Evolutionary conservation across 2,888 invertebrate species (phyloP).

Genomic region (Ethmia dodecea): DNA sequence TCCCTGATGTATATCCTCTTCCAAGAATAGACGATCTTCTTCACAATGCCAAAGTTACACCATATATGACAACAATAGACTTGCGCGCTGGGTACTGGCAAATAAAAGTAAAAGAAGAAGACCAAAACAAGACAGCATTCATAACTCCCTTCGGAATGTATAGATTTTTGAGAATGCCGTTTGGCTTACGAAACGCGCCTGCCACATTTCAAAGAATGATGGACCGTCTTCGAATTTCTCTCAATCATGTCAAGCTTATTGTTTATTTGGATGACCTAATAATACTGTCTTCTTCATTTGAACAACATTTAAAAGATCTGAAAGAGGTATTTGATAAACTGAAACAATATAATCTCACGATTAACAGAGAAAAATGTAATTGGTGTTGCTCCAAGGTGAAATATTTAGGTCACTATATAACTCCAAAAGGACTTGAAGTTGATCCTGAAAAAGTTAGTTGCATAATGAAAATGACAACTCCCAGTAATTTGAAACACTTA

Average conservation of each 20-base stretch:
- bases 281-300: conserved; percentile 20
- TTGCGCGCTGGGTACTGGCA: too few relatives aligned
- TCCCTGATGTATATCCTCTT: too few relatives aligned
- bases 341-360: conserved; percentile 19
- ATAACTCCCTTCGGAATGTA: too few relatives aligned
- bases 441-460: conserved; percentile 18
- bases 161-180: too few relatives aligned
- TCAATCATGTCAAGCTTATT: conserved; percentile 14
- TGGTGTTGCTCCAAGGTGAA: conserved; percentile 15
- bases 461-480: background rate
- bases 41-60: too few relatives aligned
- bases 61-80: too few relatives aligned
- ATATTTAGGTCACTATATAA: too few relatives aligned
- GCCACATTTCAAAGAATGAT: conserved; percentile 23
- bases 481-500: conserved; percentile 8
- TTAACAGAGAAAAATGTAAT: conserved; percentile 16
- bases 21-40: too few relatives aligned
- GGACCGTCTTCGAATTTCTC: conserved; percentile 12
- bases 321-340: conserved; percentile 18
- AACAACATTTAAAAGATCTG: conserved; percentile 20
- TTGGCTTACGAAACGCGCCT: conserved; percentile 24
- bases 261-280: conserved; percentile 26
- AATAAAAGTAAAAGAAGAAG: too few relatives aligned
- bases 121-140: too few relatives aligned
- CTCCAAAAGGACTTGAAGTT: conserved; percentile 16